Evolutionary conservation across 2,797 vertebrate genomes (phyloP), one percentile per base, ranked within the genome.

Genomic region (Graptemys geographica): DNA sequence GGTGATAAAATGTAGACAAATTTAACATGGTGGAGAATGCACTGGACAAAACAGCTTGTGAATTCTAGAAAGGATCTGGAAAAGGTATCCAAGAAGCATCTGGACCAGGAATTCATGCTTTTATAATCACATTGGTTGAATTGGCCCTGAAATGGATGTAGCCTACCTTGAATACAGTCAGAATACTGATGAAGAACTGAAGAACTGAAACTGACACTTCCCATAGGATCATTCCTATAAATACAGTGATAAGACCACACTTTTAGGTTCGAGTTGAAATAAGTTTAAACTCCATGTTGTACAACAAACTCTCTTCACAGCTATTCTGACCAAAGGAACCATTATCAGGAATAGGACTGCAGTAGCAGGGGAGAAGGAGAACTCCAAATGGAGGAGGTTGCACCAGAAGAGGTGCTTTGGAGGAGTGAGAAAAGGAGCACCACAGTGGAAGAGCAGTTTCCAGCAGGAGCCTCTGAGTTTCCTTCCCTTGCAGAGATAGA

Each of bases 341-440:
- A 18, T 65, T 18, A 18, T 65, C 62, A 65, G 62, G 33, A 65
- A 65, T 19, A 65, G 62, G 15, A 33, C 15, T n/a, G 31, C 33
- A 65, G 33, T 65, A 65, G 31, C 31, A n/a, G 6, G 62, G 62
- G 81, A 37, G 5, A 56, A n/a, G 44, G 49, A 51, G 1, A 44
- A 74, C 69, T 21, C 69, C 37, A 44, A 74, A 74, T 23, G 11
- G 19, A 74, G 21, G 23, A 11, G 10, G 11, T 23, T 44, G 37
- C 69, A 44, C 37, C 55, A 44, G 2, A 79, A 11, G 62, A 49
- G 47, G 37, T 85, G 6, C 0, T 0, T 10, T 31, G 62, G 33
- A 59, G 80, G 19, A 47, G 90, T 79, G 23, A 15, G 15, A 9
- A 16, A 74, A 16, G 18, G 47, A 21, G 28, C 19, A 25, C 13